These are phyloP conservation scores for Rhorus exstirpatorius DNA, from an alignment of 2,888 invertebrate species.

Conservation along the genomic window DNA sequence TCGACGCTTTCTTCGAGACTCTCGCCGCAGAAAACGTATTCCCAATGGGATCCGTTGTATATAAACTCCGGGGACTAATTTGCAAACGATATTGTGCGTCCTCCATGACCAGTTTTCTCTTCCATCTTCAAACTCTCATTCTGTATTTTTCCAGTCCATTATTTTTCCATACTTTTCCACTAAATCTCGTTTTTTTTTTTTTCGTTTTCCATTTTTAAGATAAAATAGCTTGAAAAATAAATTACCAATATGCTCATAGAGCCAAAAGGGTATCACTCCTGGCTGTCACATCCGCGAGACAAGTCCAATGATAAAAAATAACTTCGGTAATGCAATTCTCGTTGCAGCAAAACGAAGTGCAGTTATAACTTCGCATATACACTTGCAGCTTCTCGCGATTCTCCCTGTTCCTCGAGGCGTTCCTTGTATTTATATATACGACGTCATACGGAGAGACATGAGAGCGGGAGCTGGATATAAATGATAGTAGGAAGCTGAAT, in stretches of 20 bases:
- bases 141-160: background rate
- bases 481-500: slow-evolving; percentile 73
- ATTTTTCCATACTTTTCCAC: background rate
- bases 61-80: slow-evolving; percentile 62
- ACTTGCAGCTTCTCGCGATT: slow-evolving; percentile 53
- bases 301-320: slow-evolving; percentile 28
- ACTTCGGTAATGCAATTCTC: slow-evolving; percentile 56
- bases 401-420: slow-evolving; percentile 46
- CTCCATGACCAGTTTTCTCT: slow-evolving; percentile 1
- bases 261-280: slow-evolving; percentile 50
- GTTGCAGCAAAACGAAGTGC: slow-evolving; percentile 48
- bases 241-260: slow-evolving; percentile 23
- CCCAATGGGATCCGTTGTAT: slow-evolving; percentile 18
- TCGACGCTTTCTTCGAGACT: slow-evolving; percentile 33
- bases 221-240: slow-evolving; percentile 28
- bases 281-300: slow-evolving; percentile 31
- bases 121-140: background rate
- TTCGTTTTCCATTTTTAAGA: background rate
- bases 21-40: slow-evolving; percentile 6
- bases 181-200: background rate
- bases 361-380: slow-evolving; percentile 58
- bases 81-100: slow-evolving; percentile 60
- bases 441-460: slow-evolving; percentile 49
- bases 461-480: slow-evolving; percentile 67
- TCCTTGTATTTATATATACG: slow-evolving; percentile 19